A percentile compares a stretch with the other conserved stretches of the same genome.
Evolutionary conservation across 2,888 invertebrate genomes (phyloP).

Genomic region (Melinopterus prodromus): DNA sequence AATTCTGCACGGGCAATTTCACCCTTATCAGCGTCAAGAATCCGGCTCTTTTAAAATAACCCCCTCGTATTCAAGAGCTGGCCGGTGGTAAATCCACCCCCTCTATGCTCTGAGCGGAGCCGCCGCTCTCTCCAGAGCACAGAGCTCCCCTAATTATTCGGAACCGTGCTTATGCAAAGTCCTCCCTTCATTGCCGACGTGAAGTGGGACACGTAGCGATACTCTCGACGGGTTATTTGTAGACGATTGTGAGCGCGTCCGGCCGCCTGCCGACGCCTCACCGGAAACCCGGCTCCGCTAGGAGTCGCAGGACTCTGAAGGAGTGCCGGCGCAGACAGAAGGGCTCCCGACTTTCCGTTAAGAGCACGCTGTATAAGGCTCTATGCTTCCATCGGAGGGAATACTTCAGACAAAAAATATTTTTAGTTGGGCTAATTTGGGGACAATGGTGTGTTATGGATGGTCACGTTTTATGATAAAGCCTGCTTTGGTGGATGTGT

Average conservation of each 20-base stretch:
- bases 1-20: conserved; percentile 4
- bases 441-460: background rate
- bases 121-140: background rate
- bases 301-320: background rate
- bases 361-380: conserved; percentile 4
- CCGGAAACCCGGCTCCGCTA: background rate
- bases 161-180: conserved; percentile 4
- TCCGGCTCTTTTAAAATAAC: conserved; percentile 4
- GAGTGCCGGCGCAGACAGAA: background rate
- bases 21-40: background rate
- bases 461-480: background rate
- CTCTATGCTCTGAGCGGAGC: background rate
- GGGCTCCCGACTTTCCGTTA: background rate
- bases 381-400: background rate
- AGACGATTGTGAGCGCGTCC: background rate
- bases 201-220: background rate
- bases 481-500: background rate
- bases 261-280: background rate
- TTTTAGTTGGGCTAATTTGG: background rate
- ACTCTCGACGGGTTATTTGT: conserved; percentile 4
- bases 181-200: background rate
- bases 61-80: background rate
- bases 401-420: background rate
- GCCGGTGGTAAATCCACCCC: background rate
- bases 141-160: background rate